Base-by-base conservation (phyloP, 1,140 invertebrate species). In the Andrena cerasifolii region DNA sequence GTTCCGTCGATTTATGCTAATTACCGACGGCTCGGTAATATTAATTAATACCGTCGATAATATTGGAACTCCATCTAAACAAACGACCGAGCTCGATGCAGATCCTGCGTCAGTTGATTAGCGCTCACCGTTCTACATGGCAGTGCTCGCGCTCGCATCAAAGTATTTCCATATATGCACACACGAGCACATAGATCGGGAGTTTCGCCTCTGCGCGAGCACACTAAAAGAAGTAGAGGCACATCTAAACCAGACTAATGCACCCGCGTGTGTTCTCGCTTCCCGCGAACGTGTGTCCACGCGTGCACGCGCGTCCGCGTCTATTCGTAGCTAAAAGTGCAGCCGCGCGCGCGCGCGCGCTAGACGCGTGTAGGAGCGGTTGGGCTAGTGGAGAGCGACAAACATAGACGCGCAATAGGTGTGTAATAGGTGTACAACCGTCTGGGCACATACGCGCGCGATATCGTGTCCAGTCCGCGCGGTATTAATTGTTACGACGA, bases 401-500 rank as follows among this genome's bases (percentile, higher is more conserved):
- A 28, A 24, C 65, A 53, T 53, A 45, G 63, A 45, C 36, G n/a
- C n/a, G n/a, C n/a, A n/a, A n/a, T n/a, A n/a, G n/a, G n/a, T n/a
- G 65, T 71, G 45, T 53, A 56, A 65, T 49, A 51, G 58, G 61
- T 74, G 31, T 16, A 43, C 54, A n/a, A 26, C 40, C 65, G 75
- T 76, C 67, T 61, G 66, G 75, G 33, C 75, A 43, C 67, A 77
- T 61, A 71, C 75, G 75, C 75, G n/a, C 47, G 62, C 78, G 72
- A 80, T 87, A 86, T 78, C 80, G 72, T 74, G 78, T 80, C 86
- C 88, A 80, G 86, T 82, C 83, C 82, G 79, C 82, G 77, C 78
- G 82, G 87, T 90, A 92, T 91, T 89, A 90, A 91, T 92, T 92
- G 91, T 91, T 91, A 89, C 88, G 87, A 91, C 87, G 86, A 84